Evolutionary conservation across 2,888 invertebrate species (phyloP), one percentile per base, ranked within the genome.

Genomic region (Tenodera sinensis): DNA sequence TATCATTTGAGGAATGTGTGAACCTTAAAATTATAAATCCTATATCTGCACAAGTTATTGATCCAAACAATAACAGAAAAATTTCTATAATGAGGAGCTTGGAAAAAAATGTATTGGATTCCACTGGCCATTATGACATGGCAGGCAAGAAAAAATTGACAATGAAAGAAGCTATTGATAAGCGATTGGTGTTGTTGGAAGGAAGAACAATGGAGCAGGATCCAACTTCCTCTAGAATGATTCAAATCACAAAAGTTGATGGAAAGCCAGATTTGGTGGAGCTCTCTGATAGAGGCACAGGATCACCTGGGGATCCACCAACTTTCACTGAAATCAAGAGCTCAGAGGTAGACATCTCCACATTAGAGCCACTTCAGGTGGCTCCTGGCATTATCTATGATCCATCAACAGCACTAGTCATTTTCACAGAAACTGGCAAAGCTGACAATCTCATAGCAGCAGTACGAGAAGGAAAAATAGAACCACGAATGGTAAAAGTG

Each of bases 1-100:
- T 98, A 84, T 96, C 97, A 90, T 96, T 99, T 91, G 96, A 97
- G 93, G 98, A 98, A 93, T 98, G 98, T 91, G 94, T 99, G 84
- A 96, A 96, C 92, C 94, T 98, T 90, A 96, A 97, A 92, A 96
- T 99, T 34, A 97, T 99, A 85, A 97, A 98, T 93, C 95, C 97
- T 27, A 94, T 96, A 91, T 98, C 98, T 0, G 98, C 97, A 25
- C 93, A 95, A 88, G 97, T 98, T 0, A 93, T 97, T 47, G 98
- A 98, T 93, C 96, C 97, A 2, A 95, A 94, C 91, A 96, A 95
- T 89, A 95, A 95, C 88, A 95, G 96, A 92, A 95, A 96, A 92
- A 93, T 97, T 28, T 94, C 96, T 6, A 93, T 98, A 25, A 92
- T 94, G 9, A 95, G 96, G 92, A 97, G 97, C 89, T 94, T 99